phyloP scores from a whole-genome alignment of 1,140 invertebrate genomes.

The Charaxes varanes region DNA sequence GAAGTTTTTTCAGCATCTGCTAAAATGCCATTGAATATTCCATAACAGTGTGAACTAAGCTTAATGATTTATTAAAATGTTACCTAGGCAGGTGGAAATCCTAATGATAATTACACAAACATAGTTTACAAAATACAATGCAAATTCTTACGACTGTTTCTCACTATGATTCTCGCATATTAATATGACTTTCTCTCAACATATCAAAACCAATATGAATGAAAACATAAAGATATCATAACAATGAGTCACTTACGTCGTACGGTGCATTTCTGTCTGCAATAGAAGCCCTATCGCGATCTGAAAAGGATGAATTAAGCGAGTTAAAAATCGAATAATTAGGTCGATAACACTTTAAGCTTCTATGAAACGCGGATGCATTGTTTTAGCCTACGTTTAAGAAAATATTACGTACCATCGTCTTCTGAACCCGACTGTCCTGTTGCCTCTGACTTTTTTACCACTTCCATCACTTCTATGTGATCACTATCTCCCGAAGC shows the following conservation, averaged over 20 bases:
- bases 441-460: constrained; percentile 50
- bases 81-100: not conserved
- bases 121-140: constrained; percentile 1
- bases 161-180: not conserved
- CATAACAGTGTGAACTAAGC: not conserved
- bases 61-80: not conserved
- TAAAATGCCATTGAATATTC: too few relatives aligned
- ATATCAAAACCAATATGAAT: constrained; percentile 26
- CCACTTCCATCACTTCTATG: constrained; percentile 65
- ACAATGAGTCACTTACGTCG: constrained; percentile 52
- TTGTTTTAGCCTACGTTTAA: not conserved
- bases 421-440: constrained; percentile 52
- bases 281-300: constrained; percentile 58
- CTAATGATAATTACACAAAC: not conserved
- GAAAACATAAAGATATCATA: constrained; percentile 29
- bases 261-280: constrained; percentile 66
- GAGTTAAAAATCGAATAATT: constrained; percentile 35
- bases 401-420: constrained; percentile 43
- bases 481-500: constrained; percentile 78
- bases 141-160: constrained; percentile 1
- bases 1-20: too few relatives aligned
- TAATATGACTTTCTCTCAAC: constrained; percentile 32
- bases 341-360: constrained; percentile 22
- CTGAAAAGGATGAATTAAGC: constrained; percentile 49
- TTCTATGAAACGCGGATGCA: not conserved